A percentile compares a stretch with the other conserved stretches of the same genome.
These are phyloP conservation scores for Anaspis maculata DNA, from an alignment of 2,888 invertebrate genomes.

Conservation along the genomic window DNA sequence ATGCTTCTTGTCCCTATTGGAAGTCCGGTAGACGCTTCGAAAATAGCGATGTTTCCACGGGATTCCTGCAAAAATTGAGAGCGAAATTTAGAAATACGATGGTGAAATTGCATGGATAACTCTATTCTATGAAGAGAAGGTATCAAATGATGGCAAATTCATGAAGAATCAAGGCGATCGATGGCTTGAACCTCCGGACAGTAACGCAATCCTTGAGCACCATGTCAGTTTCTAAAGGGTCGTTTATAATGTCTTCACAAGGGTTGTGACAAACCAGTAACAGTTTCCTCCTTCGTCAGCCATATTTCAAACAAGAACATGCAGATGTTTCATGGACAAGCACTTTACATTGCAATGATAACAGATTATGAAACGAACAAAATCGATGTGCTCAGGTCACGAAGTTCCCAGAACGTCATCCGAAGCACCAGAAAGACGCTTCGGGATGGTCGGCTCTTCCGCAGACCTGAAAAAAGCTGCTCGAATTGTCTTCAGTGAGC, in stretches of 20 bases:
- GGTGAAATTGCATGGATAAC: constrained; percentile 7
- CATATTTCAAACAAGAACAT: constrained; percentile 38
- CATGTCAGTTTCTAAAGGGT: constrained; percentile 8
- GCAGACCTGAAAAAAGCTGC: constrained; percentile 19
- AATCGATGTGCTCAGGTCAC: constrained; percentile 22
- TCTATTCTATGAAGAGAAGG: no score
- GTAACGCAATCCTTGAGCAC: constrained; percentile 1
- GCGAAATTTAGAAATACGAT: constrained; percentile 32
- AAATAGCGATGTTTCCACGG: constrained; percentile 21
- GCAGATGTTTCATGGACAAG: constrained; percentile 24
- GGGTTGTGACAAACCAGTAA: constrained; percentile 33
- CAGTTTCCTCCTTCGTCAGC: constrained; percentile 30
- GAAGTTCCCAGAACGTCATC: constrained; percentile 25
- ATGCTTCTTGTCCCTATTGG: constrained; percentile 23
- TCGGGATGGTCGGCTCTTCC: constrained; percentile 33
- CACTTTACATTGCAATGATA: constrained; percentile 32
- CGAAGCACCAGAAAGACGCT: constrained; percentile 28
- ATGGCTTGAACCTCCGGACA: constrained; percentile 14
- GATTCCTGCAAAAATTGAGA: constrained; percentile 30
- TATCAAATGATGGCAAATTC: no score
- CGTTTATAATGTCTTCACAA: constrained; percentile 34
- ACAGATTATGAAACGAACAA: constrained; percentile 30
- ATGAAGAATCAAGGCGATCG: constrained; percentile 22
- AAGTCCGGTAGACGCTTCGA: constrained; percentile 20
- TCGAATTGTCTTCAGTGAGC: constrained; percentile 32